Evolutionary conservation across 2,797 vertebrate genomes (phyloP), one percentile per base, ranked within the genome.

Genomic region (Rhincodon typus): DNA sequence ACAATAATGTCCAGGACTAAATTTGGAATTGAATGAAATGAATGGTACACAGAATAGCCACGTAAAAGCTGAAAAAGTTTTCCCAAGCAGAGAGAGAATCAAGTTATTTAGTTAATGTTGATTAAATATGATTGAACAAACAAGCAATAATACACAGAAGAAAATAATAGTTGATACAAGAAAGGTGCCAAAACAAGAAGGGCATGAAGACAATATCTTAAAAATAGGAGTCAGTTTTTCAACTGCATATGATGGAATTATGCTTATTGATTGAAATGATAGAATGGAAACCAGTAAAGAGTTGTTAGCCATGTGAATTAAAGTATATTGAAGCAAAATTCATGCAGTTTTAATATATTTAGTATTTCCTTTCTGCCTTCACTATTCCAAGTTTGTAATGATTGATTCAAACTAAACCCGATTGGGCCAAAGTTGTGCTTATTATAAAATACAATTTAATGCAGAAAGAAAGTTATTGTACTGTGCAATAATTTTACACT

Each of bases 181-280:
- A 42, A 27, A 69, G n/a, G 23, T n/a, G n/a, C 79, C 17, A 67
- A 93, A 38, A 38, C n/a, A 62, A 7, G 12, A 62, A 12, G 5
- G 62, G 53, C 27, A 38, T 10, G 19, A 66, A 93, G 21, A 69
- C n/a, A 66, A 38, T 13, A 67, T 93, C 62, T 93, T 67, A 42
- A 93, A 93, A 93, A 50, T 93, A 93, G 21, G 62, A 90, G n/a
- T 93, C 21, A 91, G 38, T 69, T 93, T 93, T 93, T 93, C 62
- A 66, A 67, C 69, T 42, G 62, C 62, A 34, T 21, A 38, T 38
- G 15, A 7, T n/a, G 34, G 66, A 66, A 19, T 34, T 62, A 66
- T 90, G 17, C 17, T 69, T 93, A 69, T 23, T 69, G 62, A 69
- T 93, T 93, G n/a, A 42, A 67, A 67, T 46, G 38, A n/a, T 67